These are phyloP conservation scores for Syrmaticus mikado DNA, from an alignment of 2,113 vertebrate genomes.

Conservation along the genomic window DNA sequence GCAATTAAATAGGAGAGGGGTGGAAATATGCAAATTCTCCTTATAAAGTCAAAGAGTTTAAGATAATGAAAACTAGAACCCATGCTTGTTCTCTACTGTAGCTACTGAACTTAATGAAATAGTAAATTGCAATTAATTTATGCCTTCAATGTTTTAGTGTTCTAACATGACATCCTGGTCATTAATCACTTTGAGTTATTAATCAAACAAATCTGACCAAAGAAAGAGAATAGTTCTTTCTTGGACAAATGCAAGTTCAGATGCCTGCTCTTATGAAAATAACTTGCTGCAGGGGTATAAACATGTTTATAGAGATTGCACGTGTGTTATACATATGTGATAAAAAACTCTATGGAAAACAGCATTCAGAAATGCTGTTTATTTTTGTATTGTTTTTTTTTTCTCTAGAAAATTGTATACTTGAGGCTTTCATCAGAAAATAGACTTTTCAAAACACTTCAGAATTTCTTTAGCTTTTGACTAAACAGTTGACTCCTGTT, in stretches of 20 bases:
- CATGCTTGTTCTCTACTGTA: not conserved
- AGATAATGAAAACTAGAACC: not conserved
- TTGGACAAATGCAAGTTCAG: not conserved
- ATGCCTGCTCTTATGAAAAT: not conserved
- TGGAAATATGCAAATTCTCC: not conserved
- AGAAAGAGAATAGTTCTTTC: not conserved
- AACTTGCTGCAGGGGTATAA: not conserved
- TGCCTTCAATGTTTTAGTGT: not conserved
- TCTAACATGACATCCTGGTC: not conserved
- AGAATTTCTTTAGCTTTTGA: constrained; percentile 49
- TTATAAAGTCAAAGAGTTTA: not conserved
- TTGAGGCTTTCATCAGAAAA: constrained; percentile 17
- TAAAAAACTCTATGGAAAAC: not conserved
- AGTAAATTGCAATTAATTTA: not conserved
- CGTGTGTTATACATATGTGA: not conserved
- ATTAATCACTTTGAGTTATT: not conserved
- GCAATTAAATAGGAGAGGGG: not conserved
- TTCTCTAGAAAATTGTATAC: not conserved
- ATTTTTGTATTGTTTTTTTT: not conserved
- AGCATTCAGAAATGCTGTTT: not conserved
- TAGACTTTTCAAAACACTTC: constrained; percentile 41
- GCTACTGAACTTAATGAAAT: not conserved
- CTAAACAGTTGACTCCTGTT: constrained; percentile 32
- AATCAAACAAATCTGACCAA: not conserved
- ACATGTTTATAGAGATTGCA: not conserved